phyloP scores from a whole-genome alignment of 2,113 vertebrate species.

The Cromileptes altivelis region DNA sequence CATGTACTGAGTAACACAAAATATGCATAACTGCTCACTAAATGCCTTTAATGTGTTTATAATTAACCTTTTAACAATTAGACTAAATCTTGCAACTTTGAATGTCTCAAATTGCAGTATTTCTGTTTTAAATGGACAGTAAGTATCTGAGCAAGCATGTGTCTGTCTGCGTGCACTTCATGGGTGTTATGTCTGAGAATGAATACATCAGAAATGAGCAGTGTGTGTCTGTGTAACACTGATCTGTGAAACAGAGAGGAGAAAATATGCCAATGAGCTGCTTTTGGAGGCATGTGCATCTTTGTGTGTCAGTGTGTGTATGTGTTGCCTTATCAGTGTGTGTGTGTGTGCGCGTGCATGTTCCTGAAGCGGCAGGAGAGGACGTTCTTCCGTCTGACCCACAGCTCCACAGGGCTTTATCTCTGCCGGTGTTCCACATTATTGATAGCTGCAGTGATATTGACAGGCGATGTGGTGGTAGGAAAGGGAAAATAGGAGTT shows the following conservation, averaged over 20 bases:
- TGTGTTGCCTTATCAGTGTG: conserved; percentile 19
- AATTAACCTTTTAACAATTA: conserved; percentile 16
- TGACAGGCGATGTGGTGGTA: conserved; percentile 95
- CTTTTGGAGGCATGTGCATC: conserved; percentile 27
- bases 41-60: neutral
- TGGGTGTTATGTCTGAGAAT: neutral
- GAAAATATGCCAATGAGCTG: conserved; percentile 14
- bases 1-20: neutral
- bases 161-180: neutral
- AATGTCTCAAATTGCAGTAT: neutral
- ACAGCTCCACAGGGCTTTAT: conserved; percentile 89
- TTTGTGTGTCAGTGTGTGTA: conserved; percentile 10
- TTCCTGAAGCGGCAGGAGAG: conserved; percentile 79
- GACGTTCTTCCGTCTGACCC: conserved; percentile 88
- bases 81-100: neutral
- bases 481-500: conserved; percentile 96
- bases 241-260: neutral
- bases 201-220: neutral
- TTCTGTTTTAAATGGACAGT: neutral
- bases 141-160: neutral
- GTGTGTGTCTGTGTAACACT: neutral
- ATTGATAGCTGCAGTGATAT: conserved; percentile 99
- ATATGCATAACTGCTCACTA: neutral
- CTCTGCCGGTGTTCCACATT: conserved; percentile 92
- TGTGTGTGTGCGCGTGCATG: conserved; percentile 29